Evolutionary conservation across 37 sponge, comb jelly and placozoan species (phyloP).

Genomic region (Spongilla lacustris): DNA sequence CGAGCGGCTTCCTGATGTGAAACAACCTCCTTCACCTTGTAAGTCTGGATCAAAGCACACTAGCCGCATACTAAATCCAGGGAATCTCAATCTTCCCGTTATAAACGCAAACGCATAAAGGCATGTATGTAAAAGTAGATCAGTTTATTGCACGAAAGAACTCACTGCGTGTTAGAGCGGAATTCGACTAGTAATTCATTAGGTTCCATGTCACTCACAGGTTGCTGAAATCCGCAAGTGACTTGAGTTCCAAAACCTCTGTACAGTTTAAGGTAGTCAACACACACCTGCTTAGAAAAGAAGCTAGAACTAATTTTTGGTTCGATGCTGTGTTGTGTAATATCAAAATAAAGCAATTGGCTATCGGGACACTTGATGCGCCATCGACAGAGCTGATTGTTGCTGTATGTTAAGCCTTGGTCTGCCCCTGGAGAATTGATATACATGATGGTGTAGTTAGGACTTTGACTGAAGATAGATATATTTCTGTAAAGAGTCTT

Average conservation of each 20-base stretch:
- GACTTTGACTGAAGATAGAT: background rate
- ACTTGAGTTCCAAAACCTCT: slow-evolving; percentile 38
- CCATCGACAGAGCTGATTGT: slow-evolving; percentile 55
- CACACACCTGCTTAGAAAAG: slow-evolving; percentile 26
- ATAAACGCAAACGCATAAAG: too few relatives aligned
- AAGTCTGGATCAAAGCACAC: slow-evolving; percentile 47
- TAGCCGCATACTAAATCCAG: slow-evolving; percentile 41
- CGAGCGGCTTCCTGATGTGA: background rate
- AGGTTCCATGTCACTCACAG: slow-evolving; percentile 35
- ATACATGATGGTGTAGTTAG: slow-evolving; percentile 38
- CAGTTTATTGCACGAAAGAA: too few relatives aligned
- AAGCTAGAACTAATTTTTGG: background rate
- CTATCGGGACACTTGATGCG: slow-evolving; percentile 23
- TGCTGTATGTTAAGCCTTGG: slow-evolving; percentile 16
- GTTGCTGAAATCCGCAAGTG: slow-evolving; percentile 2
- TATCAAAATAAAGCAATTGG: slow-evolving; percentile 44
- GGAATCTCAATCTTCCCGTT: background rate
- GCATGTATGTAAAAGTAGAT: too few relatives aligned
- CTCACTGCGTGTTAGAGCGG: slow-evolving; percentile 38
- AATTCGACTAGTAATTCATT: slow-evolving; percentile 28
- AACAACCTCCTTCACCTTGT: slow-evolving; percentile 39
- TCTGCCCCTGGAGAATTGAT: slow-evolving; percentile 37
- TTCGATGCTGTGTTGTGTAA: slow-evolving; percentile 33
- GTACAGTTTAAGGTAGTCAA: slow-evolving; percentile 36
- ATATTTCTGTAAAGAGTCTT: background rate